These are phyloP conservation scores for Scaptodrosophila latifasciaeformis DNA, from an alignment of 2,888 invertebrate genomes.

Conservation along the genomic window DNA sequence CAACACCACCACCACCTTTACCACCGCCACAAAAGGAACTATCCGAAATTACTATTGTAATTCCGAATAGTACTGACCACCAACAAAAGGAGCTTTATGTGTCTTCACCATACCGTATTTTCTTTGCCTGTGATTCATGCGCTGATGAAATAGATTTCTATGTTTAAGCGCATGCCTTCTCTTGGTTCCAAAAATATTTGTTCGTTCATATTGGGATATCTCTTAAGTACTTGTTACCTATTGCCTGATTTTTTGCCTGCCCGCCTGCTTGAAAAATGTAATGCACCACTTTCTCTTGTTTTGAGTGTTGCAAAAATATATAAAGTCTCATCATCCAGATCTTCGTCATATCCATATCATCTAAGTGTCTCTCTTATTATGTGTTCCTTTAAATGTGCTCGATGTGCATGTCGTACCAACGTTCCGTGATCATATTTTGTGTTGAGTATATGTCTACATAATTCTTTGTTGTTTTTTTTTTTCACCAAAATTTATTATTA, in stretches of 20 bases:
- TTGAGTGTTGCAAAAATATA: constrained; percentile 44
- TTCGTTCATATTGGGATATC: constrained; percentile 50
- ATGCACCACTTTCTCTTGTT: background rate
- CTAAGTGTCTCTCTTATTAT: constrained; percentile 36
- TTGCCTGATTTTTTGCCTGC: constrained; percentile 60
- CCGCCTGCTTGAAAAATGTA: constrained; percentile 33
- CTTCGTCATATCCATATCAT: constrained; percentile 26
- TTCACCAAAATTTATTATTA: constrained; percentile 24
- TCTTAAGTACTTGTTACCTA: no score
- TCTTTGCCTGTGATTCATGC: constrained; percentile 13
- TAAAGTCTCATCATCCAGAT: constrained; percentile 28
- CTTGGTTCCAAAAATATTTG: background rate
- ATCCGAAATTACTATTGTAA: constrained; percentile 14
- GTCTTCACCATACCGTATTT: constrained; percentile 8
- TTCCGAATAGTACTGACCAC: constrained; percentile 30
- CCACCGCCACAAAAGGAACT: constrained; percentile 28
- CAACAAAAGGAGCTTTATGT: constrained; percentile 28
- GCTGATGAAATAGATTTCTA: background rate
- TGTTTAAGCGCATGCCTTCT: no score
- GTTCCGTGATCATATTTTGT: constrained; percentile 25
- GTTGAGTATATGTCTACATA: constrained; percentile 39
- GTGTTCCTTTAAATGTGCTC: constrained; percentile 33
- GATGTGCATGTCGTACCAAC: constrained; percentile 47
- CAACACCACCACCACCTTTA: constrained; percentile 38
- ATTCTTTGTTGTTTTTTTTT: constrained; percentile 53